These are phyloP conservation scores for Trematocara macrostoma DNA, from an alignment of 2,113 vertebrate species.

Conservation along the genomic window DNA sequence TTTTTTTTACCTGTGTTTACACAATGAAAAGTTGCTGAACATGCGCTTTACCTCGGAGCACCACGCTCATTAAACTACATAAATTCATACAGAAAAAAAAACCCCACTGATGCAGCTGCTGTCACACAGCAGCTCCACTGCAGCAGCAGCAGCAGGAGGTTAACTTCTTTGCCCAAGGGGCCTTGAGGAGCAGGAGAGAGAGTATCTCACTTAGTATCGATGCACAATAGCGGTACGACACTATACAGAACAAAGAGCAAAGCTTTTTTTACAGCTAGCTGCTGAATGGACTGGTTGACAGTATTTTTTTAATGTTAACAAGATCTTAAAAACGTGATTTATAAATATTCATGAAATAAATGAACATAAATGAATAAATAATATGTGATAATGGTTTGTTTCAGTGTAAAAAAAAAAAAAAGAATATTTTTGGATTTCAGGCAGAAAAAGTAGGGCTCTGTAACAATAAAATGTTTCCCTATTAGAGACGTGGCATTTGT, in stretches of 20 bases:
- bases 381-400: neutral
- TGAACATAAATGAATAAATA: neutral
- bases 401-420: neutral
- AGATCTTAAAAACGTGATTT: neutral
- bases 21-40: conserved; percentile 33
- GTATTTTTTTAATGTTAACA: neutral
- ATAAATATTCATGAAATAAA: neutral
- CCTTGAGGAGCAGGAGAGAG: neutral
- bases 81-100: neutral
- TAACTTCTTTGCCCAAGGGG: conserved; percentile 17
- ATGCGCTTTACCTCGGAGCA: neutral
- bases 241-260: neutral
- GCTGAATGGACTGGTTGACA: neutral
- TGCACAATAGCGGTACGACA: neutral
- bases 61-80: conserved; percentile 12
- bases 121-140: conserved; percentile 34
- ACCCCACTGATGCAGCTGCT: neutral
- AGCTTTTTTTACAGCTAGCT: neutral
- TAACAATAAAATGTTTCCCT: neutral
- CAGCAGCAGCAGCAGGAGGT: conserved; percentile 26
- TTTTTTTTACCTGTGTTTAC: neutral
- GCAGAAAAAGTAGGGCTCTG: neutral
- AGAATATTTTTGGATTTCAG: neutral
- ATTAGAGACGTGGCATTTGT: neutral
- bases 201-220: neutral